phyloP scores from a whole-genome alignment of 2,797 vertebrate species.

The Rhinella marina region DNA sequence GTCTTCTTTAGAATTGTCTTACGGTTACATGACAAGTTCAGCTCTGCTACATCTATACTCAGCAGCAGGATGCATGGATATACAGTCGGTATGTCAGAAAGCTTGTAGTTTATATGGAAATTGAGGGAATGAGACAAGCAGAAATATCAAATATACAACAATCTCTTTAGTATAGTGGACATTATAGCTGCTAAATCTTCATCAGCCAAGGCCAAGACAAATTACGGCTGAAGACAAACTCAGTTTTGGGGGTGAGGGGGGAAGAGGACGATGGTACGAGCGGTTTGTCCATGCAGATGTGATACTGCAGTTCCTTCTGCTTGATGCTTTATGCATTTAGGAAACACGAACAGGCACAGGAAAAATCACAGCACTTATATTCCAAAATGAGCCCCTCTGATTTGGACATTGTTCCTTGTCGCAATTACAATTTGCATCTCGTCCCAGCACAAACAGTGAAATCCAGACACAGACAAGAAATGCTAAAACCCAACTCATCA shows the following conservation, averaged over 20 bases:
- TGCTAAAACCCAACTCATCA: neutral
- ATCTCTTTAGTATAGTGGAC: slow-evolving; percentile 10
- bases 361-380: slow-evolving; percentile 1
- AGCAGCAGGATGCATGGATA: too few species aligned
- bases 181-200: slow-evolving; percentile 47
- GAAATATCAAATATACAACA: slow-evolving; percentile 22
- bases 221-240: neutral
- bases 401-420: slow-evolving; percentile 10
- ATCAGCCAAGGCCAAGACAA: slow-evolving; percentile 39
- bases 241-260: neutral
- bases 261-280: neutral
- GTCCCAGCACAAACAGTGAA: neutral
- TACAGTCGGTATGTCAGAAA: too few species aligned
- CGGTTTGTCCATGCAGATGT: neutral
- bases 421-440: slow-evolving; percentile 1
- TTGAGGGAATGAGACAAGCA: slow-evolving; percentile 13
- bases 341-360: neutral
- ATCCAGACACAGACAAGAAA: neutral
- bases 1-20: too few species aligned
- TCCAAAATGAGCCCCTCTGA: neutral
- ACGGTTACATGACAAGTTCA: too few species aligned
- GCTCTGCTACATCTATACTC: too few species aligned
- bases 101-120: too few species aligned
- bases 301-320: neutral
- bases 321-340: neutral